phyloP scores from a whole-genome alignment of 2,888 invertebrate genomes.

The Apamea monoglypha region DNA sequence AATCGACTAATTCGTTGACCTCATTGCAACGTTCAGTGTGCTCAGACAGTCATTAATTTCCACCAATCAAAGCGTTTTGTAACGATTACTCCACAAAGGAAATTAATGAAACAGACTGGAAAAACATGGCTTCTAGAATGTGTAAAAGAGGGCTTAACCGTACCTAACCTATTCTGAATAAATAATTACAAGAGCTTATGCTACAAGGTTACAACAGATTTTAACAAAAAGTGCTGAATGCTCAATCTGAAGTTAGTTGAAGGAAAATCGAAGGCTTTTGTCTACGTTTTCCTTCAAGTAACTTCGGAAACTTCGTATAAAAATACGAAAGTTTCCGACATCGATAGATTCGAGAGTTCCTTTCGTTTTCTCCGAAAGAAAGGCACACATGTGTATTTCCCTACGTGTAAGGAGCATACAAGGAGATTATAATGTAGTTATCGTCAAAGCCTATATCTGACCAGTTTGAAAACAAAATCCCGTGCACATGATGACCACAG shows the following conservation, averaged over 20 bases:
- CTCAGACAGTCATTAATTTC: slow-evolving; percentile 30
- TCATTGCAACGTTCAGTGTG: slow-evolving; percentile 30
- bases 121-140: not conserved
- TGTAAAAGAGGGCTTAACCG: not conserved
- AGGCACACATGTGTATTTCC: not conserved
- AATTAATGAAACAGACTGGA: slow-evolving; percentile 14
- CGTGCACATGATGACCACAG: no score
- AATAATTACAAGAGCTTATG: not conserved
- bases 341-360: not conserved
- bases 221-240: not conserved
- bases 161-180: not conserved
- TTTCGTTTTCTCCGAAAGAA: not conserved
- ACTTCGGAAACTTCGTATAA: no score
- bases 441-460: no score
- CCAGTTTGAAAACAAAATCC: no score
- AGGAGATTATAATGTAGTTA: not conserved
- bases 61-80: slow-evolving; percentile 41
- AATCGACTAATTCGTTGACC: slow-evolving; percentile 63
- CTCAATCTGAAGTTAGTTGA: not conserved
- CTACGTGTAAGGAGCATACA: not conserved
- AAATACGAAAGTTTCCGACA: not conserved
- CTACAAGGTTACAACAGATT: not conserved
- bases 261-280: not conserved
- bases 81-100: slow-evolving; percentile 36
- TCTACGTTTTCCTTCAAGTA: no score